Conservation (phyloP, 2,888 invertebrate genomes). For the Endotricha flammealis region DNA sequence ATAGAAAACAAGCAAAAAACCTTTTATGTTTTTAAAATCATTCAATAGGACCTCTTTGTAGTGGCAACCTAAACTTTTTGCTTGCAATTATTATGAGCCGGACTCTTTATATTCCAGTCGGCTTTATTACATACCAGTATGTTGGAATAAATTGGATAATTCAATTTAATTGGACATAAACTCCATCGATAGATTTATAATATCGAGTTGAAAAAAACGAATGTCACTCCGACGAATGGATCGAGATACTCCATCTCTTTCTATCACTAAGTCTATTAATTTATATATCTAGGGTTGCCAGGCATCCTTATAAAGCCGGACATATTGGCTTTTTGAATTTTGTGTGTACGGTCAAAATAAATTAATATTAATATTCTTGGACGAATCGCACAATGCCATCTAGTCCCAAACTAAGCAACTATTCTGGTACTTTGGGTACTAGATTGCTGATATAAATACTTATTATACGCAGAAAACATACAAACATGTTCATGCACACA, state of each 20-base stretch:
- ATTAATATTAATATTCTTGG: too few species aligned
- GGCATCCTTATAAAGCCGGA: too few species aligned
- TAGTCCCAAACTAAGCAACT: too few species aligned
- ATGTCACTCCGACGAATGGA: slow-evolving; percentile 31
- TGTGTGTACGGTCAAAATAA: too few species aligned
- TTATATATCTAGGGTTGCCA: too few species aligned
- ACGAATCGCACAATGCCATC: too few species aligned
- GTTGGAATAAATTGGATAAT: slow-evolving; percentile 15
- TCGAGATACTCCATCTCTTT: slow-evolving; percentile 29
- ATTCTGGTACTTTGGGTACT: too few species aligned
- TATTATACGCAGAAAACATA: too few species aligned
- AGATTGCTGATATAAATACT: too few species aligned
- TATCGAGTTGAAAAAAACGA: slow-evolving; percentile 11
- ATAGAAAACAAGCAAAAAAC: neutral
- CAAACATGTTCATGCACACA: too few species aligned
- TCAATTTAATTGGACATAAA: slow-evolving; percentile 26
- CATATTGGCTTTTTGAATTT: too few species aligned
- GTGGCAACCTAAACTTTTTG: slow-evolving; percentile 16
- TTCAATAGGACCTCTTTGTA: slow-evolving; percentile 1
- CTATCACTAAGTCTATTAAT: slow-evolving; percentile 19
- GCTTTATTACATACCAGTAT: slow-evolving; percentile 6
- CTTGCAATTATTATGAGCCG: slow-evolving; percentile 16
- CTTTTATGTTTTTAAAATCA: neutral
- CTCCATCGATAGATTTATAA: slow-evolving; percentile 16
- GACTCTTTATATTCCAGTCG: slow-evolving; percentile 14